Evolutionary conservation across 2,113 vertebrate species (phyloP).

Genomic region (Oncorhynchus mykiss): DNA sequence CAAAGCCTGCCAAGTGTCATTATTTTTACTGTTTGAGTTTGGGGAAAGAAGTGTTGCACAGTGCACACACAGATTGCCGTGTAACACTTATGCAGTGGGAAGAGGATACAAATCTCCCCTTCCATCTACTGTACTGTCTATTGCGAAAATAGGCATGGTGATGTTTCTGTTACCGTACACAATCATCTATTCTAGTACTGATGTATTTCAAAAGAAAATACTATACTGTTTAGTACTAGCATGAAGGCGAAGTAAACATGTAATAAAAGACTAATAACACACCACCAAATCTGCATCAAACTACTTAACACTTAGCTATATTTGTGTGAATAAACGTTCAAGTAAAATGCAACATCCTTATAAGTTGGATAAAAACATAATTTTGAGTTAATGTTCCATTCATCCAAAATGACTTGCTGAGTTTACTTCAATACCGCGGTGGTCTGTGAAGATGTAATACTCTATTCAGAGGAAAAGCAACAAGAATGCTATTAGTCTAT

Average conservation of each 20-base stretch:
- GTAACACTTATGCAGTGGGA: conserved; percentile 32
- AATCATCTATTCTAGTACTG: background rate
- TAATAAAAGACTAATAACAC: background rate
- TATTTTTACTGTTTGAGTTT: conserved; percentile 85
- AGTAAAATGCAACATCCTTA: conserved; percentile 5
- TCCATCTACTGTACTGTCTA: background rate
- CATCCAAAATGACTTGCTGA: conserved; percentile 41
- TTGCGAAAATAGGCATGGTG: background rate
- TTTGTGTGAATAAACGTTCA: conserved; percentile 28
- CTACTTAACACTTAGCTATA: background rate
- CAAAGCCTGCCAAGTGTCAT: conserved; percentile 92
- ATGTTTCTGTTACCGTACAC: background rate
- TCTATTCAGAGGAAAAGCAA: conserved; percentile 68
- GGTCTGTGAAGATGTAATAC: conserved; percentile 61
- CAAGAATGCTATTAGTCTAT: conserved; percentile 66
- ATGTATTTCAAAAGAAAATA: background rate
- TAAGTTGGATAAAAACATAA: conserved; percentile 35
- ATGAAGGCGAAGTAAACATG: background rate
- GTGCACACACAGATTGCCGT: conserved; percentile 38
- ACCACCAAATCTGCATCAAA: background rate
- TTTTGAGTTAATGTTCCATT: conserved; percentile 47
- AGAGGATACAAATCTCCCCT: background rate
- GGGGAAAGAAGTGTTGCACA: conserved; percentile 79
- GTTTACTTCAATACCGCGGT: conserved; percentile 50
- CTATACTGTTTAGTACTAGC: background rate